A percentile compares a stretch with the other conserved stretches of the same genome.
Conservation (phyloP, 1,140 invertebrate species). For the Phenacoccus solenopsis region DNA sequence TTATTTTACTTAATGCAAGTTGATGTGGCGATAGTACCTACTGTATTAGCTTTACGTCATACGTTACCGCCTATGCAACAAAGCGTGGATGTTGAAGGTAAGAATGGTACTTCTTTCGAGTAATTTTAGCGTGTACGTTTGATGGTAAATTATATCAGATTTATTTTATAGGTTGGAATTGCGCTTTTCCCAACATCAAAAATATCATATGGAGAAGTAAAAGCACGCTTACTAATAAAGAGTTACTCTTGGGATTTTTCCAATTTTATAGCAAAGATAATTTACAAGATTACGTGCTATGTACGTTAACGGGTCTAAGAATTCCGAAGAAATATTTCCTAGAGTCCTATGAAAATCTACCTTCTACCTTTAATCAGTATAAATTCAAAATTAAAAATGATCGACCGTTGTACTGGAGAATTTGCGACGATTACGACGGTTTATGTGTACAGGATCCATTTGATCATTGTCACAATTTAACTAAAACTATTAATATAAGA, state of each 20-base stretch:
- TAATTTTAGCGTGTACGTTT: not conserved
- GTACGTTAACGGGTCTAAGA: not conserved
- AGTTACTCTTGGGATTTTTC: not conserved
- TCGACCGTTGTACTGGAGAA: not conserved
- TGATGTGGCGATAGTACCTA: not conserved
- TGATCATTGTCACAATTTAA: constrained; percentile 36
- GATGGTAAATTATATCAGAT: not conserved
- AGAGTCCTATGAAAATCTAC: not conserved
- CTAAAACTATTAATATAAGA: constrained; percentile 28
- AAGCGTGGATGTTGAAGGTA: not conserved
- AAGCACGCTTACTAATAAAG: not conserved
- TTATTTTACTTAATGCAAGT: constrained; percentile 33
- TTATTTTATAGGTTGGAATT: not conserved
- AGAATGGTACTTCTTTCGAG: not conserved
- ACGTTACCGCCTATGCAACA: not conserved
- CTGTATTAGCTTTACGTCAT: not conserved
- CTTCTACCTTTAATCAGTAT: not conserved
- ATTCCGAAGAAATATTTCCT: not conserved
- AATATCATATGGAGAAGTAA: not conserved
- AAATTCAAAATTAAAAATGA: not conserved
- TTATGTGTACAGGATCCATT: constrained; percentile 36
- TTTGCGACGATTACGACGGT: constrained; percentile 2
- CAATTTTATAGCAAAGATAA: not conserved
- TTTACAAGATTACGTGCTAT: not conserved
- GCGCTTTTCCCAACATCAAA: not conserved